Base-by-base conservation (phyloP, 2,113 vertebrate genomes). In the Pteruthius melanotis region DNA sequence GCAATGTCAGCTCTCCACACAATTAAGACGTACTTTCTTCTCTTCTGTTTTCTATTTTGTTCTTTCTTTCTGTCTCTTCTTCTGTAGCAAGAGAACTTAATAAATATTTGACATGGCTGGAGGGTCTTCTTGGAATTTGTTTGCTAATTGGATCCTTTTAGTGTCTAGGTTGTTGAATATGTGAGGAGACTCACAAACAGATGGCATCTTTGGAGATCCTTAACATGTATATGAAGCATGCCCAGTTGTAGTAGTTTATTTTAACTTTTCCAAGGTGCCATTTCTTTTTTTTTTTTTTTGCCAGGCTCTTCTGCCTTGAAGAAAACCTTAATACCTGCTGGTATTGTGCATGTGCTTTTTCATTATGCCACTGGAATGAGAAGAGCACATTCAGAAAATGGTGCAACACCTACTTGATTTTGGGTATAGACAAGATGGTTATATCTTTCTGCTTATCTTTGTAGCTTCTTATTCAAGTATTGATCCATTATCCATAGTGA, bases 31-130 rank as follows among this genome's bases (percentile, higher is more conserved):
- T 71, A 44, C 27, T 68, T 87, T 27, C 13, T 90, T 87, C 40
- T 83, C 35, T 78, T 59, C 33, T 87, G 28, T 83, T 96, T 86
- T 77, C 69, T 90, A 59, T 92, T 90, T 81, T 59, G 22, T 60
- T 91, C 78, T 87, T 70, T 85, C 72, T 69, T 72, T 65, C 42
- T 79, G 35, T 85, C 54, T 66, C 42, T 88, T 66, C 39, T 92
- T 80, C 76, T 83, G 64, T 83, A 92, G 31, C 8, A 66, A 90
- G 87, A 90, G 86, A 94, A 71, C 79, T 78, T 88, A 93, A 93
- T 97, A 95, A 96, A 97, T 91, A 87, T 35, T 94, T 90, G 72
- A 94, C 7, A 4, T 78, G 60, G 54, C 71, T 92, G 50, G 82
- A 90, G 42, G 44, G n/a, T 92, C 2, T 1, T 91, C 61, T 54